phyloP scores from a whole-genome alignment of 2,888 invertebrate species.

The Allolobophora icterica region DNA sequence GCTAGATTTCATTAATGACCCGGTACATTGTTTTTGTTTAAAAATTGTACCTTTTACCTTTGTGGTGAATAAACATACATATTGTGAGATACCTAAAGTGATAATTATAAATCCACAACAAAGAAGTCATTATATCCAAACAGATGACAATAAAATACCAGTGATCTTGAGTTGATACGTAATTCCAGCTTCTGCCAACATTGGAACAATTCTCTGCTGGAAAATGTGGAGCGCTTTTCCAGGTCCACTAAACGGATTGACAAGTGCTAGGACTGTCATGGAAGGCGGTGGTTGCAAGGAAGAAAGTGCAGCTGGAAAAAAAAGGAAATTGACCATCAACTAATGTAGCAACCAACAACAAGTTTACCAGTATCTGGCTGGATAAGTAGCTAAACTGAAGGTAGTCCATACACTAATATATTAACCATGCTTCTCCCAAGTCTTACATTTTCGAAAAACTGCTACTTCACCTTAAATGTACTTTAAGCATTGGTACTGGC shows the following conservation, averaged over 20 bases:
- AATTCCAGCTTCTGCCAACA: conserved; percentile 86
- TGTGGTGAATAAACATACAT: too few relatives aligned
- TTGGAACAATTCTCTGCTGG: conserved; percentile 77
- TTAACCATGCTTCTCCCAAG: background rate
- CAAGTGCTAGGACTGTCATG: conserved; percentile 73
- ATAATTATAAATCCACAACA: background rate
- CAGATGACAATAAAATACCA: conserved; percentile 54
- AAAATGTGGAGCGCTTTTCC: conserved; percentile 87
- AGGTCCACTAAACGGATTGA: conserved; percentile 93
- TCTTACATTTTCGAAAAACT: background rate
- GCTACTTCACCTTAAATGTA: background rate
- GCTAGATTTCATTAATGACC: background rate
- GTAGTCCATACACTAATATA: background rate
- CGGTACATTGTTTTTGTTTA: too few relatives aligned
- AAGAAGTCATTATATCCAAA: background rate
- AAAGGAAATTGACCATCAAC: background rate
- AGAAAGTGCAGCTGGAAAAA: background rate
- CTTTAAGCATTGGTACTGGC: background rate
- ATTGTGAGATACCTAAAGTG: background rate
- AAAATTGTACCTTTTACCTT: too few relatives aligned
- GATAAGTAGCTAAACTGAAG: background rate
- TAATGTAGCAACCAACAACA: background rate
- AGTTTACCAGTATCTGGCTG: background rate
- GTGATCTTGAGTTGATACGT: conserved; percentile 88
- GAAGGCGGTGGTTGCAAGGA: background rate